Conservation (phyloP, 1,140 invertebrate genomes). For the Teleopsis dalmanni region DNA sequence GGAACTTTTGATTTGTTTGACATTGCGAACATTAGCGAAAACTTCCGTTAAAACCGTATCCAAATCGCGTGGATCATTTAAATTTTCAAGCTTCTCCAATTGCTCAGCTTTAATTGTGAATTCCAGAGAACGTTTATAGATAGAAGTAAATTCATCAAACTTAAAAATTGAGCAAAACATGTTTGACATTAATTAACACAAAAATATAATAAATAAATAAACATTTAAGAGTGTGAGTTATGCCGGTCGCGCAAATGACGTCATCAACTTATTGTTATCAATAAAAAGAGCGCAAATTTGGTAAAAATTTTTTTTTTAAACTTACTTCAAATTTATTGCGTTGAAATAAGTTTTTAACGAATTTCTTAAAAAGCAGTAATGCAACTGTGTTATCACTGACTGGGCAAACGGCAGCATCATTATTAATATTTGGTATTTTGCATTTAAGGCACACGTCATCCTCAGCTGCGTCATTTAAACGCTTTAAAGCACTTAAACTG, state of each 20-base stretch:
- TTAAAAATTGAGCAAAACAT: slow-evolving; percentile 10
- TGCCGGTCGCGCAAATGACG: background rate
- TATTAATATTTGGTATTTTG: slow-evolving; percentile 8
- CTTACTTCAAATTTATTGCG: slow-evolving; percentile 23
- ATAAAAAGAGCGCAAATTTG: background rate
- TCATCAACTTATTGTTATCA: slow-evolving; percentile 4
- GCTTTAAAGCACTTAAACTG: slow-evolving; percentile 5
- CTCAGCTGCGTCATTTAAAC: background rate
- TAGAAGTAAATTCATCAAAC: slow-evolving; percentile 15
- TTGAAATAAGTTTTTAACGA: slow-evolving; percentile 25
- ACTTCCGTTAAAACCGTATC: slow-evolving; percentile 27
- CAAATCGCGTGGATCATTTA: slow-evolving; percentile 29
- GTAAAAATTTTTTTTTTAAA: no score
- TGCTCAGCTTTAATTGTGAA: slow-evolving; percentile 23
- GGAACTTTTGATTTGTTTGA: slow-evolving; percentile 15
- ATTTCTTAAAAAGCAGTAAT: slow-evolving; percentile 32
- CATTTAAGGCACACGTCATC: slow-evolving; percentile 9
- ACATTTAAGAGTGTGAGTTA: background rate
- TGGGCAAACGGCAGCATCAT: background rate
- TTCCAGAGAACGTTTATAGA: slow-evolving; percentile 22
- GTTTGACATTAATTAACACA: no score
- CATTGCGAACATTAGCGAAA: slow-evolving; percentile 12
- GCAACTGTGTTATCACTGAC: slow-evolving; percentile 20
- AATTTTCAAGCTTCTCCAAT: slow-evolving; percentile 20
- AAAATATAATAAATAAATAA: slow-evolving; percentile 5